A percentile compares a stretch with the other conserved stretches of the same genome.
phyloP scores from a whole-genome alignment of 2,113 vertebrate genomes.

The Coregonus clupeaformis region DNA sequence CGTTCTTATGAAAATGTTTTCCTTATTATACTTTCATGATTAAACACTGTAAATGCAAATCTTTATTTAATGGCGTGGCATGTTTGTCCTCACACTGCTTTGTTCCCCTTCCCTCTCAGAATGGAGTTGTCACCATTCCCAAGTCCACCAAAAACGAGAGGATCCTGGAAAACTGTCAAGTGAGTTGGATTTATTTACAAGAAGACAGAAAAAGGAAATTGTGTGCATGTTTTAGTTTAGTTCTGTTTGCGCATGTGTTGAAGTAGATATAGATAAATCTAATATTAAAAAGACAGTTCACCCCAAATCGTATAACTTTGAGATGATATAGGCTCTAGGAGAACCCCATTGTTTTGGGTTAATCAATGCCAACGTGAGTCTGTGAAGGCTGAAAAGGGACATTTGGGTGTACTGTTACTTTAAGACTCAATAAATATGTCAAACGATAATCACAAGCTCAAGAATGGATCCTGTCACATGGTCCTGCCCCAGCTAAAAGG shows the following conservation, averaged over 20 bases:
- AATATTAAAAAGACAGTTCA: too few relatives aligned
- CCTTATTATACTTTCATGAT: neutral
- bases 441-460: too few relatives aligned
- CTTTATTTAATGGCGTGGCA: neutral
- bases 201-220: neutral
- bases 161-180: slow-evolving; percentile 78
- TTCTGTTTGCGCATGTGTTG: too few relatives aligned
- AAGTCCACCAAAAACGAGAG: slow-evolving; percentile 79
- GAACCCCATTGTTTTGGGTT: too few relatives aligned
- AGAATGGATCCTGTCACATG: neutral
- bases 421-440: too few relatives aligned
- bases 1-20: neutral
- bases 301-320: neutral
- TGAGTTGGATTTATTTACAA: neutral
- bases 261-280: too few relatives aligned
- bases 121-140: slow-evolving; percentile 78
- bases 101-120: slow-evolving; percentile 59
- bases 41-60: neutral
- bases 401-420: too few relatives aligned
- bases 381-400: too few relatives aligned
- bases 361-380: too few relatives aligned
- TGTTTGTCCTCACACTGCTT: neutral
- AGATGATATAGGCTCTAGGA: too few relatives aligned
- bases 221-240: neutral
- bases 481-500: neutral